Evolutionary conservation across 2,113 vertebrate species (phyloP), one percentile per base, ranked within the genome.

Genomic region (Lophotis ruficrista): DNA sequence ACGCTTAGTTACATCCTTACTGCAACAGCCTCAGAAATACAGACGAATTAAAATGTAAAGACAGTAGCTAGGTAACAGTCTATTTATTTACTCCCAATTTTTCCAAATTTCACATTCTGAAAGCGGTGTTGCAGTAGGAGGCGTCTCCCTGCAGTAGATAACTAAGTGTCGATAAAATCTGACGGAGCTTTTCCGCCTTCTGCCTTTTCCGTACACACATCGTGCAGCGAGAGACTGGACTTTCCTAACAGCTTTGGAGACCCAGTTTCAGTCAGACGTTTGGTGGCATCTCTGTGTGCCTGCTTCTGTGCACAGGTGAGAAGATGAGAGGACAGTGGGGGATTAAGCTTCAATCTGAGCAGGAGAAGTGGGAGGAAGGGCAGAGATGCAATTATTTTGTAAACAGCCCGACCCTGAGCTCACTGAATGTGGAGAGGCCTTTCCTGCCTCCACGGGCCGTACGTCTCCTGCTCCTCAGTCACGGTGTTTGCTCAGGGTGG

Each of bases 401-500:
- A 25, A 14, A 31, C 5, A 9, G 24, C 57, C 47, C 30, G 51
- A 45, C 9, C n/a, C 11, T 1, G 4, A 41, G 37, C 0, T 65
- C 33, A 6, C 3, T 27, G 54, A 22, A 47, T 5, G 38, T 41
- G 71, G 16, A 65, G 30, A 50, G 62, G n/a, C 7, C 60, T 61
- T 47, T 50, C 21, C 38, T 38, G 54, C 3, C 50, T 18, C 53
- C 48, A 25, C 0, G 3, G 51, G 4, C 56, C 33, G 13, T 2
- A 10, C 2, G 5, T 4, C 20, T 61, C 21, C 65, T 38, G 23
- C 22, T 51, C 64, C 12, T 14, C 47, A 31, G 2, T 3, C 41
- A 19, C 1, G 1, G 17, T 12, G n/a, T 23, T 35, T 43, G 38
- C 69, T 33, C 1, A 0, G 31, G 14, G 37, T 28, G 25, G 35